Conservation (phyloP, 2,888 invertebrate species). For the Torymus aiolomorphi region DNA sequence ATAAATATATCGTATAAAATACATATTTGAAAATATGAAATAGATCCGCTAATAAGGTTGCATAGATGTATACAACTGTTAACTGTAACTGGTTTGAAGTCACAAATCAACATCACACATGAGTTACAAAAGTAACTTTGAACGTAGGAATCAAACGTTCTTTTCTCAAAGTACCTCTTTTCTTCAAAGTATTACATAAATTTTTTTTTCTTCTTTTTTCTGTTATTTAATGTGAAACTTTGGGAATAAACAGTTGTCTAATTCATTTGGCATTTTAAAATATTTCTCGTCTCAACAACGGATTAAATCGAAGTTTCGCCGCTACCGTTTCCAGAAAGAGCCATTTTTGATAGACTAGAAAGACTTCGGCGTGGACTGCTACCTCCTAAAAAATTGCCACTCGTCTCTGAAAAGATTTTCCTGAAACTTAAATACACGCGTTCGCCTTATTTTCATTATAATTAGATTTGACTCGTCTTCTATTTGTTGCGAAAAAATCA, state of each 20-base stretch:
- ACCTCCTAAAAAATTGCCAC: conserved; percentile 80
- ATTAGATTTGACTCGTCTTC: conserved; percentile 15
- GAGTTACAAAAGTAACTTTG: conserved; percentile 44
- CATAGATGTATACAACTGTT: conserved; percentile 42
- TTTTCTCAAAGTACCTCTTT: conserved; percentile 4
- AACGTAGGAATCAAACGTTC: conserved; percentile 37
- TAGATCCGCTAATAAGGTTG: conserved; percentile 51
- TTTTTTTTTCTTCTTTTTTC: conserved; percentile 14
- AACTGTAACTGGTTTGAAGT: conserved; percentile 42
- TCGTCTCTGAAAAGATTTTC: conserved; percentile 90
- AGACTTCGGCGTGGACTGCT: conserved; percentile 89
- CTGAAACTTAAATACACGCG: conserved; percentile 84
- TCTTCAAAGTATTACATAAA: conserved; percentile 16
- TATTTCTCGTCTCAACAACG: conserved; percentile 31
- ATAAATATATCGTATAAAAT: conserved; percentile 58
- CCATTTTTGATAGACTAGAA: conserved; percentile 87
- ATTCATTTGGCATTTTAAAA: conserved; percentile 56
- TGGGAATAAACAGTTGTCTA: conserved; percentile 47
- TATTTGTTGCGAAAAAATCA: not conserved
- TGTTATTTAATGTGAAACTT: conserved; percentile 29
- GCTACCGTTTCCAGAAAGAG: conserved; percentile 76
- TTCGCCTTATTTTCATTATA: not conserved
- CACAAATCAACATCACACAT: conserved; percentile 40
- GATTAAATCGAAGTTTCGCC: conserved; percentile 54
- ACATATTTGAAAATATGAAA: conserved; percentile 57